A percentile compares a stretch with the other conserved stretches of the same genome.
These are phyloP conservation scores for Cecidostiba fungosa DNA, from an alignment of 2,888 invertebrate species.

Conservation along the genomic window DNA sequence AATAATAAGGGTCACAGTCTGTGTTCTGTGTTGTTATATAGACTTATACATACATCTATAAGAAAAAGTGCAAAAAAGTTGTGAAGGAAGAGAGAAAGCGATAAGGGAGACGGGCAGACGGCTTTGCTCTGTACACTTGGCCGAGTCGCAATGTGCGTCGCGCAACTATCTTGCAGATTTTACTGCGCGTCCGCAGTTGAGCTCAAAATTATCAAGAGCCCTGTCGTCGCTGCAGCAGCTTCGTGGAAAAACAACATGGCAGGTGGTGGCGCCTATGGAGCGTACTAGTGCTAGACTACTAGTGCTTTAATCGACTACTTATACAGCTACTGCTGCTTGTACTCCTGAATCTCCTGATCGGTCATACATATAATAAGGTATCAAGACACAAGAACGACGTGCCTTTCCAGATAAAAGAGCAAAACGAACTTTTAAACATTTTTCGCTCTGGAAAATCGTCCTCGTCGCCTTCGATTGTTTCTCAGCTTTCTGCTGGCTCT, in stretches of 20 bases:
- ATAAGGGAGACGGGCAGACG: neutral
- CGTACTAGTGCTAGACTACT: neutral
- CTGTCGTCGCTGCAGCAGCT: constrained; percentile 30
- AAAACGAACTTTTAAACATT: constrained; percentile 31
- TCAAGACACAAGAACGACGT: constrained; percentile 17
- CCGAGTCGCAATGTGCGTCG: constrained; percentile 40
- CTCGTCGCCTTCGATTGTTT: constrained; percentile 46
- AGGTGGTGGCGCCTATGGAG: constrained; percentile 55
- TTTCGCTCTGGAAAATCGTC: constrained; percentile 12
- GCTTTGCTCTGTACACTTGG: neutral
- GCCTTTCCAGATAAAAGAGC: constrained; percentile 36
- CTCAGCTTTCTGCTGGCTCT: constrained; percentile 46
- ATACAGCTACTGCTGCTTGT: neutral
- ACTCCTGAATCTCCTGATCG: neutral
- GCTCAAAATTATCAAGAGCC: constrained; percentile 53
- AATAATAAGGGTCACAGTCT: no score
- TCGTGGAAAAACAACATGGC: constrained; percentile 62
- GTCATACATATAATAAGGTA: neutral
- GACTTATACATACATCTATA: neutral
- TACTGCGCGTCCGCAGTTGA: constrained; percentile 36
- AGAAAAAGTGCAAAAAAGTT: neutral
- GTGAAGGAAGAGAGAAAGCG: neutral
- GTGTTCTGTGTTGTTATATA: neutral
- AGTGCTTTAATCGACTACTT: neutral
- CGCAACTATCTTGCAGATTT: constrained; percentile 36